Conservation (phyloP, 2,888 invertebrate genomes). For the Monochamus alternatus region DNA sequence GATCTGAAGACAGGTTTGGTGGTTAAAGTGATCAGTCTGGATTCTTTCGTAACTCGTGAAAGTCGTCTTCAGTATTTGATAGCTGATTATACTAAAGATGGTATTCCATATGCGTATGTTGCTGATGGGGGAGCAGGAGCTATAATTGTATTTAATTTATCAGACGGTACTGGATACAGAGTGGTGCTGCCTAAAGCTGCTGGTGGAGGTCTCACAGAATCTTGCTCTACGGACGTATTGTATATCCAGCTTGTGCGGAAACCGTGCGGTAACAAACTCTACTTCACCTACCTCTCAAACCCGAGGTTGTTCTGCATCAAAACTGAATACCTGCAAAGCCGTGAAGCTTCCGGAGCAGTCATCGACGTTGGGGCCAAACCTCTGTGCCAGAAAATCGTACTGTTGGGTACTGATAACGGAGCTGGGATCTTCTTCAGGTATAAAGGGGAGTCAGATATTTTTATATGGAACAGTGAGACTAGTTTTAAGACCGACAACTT, state of each 20-base stretch:
- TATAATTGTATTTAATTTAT: conserved; percentile 73
- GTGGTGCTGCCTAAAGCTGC: conserved; percentile 75
- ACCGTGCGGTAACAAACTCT: conserved; percentile 70
- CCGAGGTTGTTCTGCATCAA: conserved; percentile 75
- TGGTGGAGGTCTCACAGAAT: conserved; percentile 56
- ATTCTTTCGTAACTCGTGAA: conserved; percentile 71
- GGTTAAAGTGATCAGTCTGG: conserved; percentile 71
- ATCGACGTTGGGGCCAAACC: conserved; percentile 74
- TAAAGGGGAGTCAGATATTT: conserved; percentile 77
- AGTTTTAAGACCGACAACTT: conserved; percentile 74
- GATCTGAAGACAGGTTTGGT: conserved; percentile 75
- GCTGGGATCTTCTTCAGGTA: conserved; percentile 76
- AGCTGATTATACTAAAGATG: conserved; percentile 74
- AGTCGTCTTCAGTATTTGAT: conserved; percentile 76
- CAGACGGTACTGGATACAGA: conserved; percentile 72
- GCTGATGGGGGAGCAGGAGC: conserved; percentile 72
- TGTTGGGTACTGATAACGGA: conserved; percentile 77
- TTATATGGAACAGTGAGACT: conserved; percentile 77
- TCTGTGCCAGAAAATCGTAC: conserved; percentile 70
- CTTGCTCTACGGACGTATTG: conserved; percentile 73
- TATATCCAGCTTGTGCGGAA: conserved; percentile 74
- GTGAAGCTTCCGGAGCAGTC: conserved; percentile 74
- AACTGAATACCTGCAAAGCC: conserved; percentile 72
- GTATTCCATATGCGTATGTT: conserved; percentile 70
- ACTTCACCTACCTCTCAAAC: conserved; percentile 77